Base-by-base conservation (phyloP, 1,140 invertebrate genomes). In the Muscidifurax raptorellus region DNA sequence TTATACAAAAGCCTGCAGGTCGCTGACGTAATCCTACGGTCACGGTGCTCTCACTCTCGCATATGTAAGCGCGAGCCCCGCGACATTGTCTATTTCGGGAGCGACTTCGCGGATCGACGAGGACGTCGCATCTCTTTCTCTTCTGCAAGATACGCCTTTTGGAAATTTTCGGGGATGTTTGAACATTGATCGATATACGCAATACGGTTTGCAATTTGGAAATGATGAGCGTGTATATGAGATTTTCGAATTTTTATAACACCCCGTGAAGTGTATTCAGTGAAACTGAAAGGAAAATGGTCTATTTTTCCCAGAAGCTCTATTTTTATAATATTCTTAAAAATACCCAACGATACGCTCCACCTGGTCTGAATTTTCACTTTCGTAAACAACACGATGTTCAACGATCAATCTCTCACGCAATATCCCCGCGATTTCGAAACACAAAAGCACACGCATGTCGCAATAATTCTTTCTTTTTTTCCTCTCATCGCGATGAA, bases 61-160 rank as follows among this genome's bases (percentile, higher is more conserved):
- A 67, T 30, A 5, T 80, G 30, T 66, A n/a, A 44, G 40, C 28
- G 86, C 80, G 86, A 90, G 86, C 86, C 82, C 66, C 86, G 80
- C 85, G 64, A 86, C 86, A 89, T 91, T 91, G 88, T 92, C 91
- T 92, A 92, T 92, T 92, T 92, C 81, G 78, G 87, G 88, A 87
- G 25, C 69, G 30, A 72, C 22, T 64, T 84, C n/a, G 66, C 47
- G 64, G 0, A 47, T 64, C 40, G 59, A 10, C 72, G 32, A 28
- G 32, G 52, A 64, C 28, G 71, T 9, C 36, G n/a, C 44, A 28
- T 27, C 36, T 47, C n/a, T 69, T 27, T 67, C 25, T 44, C 32
- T 27, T 0, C 40, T 27, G 5, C 36, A 25, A 9, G 64, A 66
- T 12, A 18, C 2, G 64, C 64, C 64, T 66, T 66, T 66, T 1